These are phyloP conservation scores for Eptatretus burgeri DNA, from an alignment of 2,113 vertebrate genomes.

Conservation along the genomic window DNA sequence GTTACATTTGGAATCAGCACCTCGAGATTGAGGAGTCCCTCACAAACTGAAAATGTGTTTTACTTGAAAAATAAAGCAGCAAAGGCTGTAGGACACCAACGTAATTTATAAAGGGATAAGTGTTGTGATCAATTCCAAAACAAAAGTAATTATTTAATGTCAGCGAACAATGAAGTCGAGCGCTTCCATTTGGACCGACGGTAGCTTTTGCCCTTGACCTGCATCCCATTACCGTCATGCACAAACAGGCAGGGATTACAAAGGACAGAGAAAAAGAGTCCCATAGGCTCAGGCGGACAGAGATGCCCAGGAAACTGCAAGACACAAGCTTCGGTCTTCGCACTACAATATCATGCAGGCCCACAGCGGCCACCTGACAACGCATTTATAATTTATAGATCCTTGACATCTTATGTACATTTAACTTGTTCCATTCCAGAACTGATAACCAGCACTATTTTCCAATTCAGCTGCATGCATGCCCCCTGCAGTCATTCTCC, in stretches of 20 bases:
- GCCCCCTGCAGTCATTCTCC: neutral
- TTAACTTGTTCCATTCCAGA: constrained; percentile 7
- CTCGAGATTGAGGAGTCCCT: no score
- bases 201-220: constrained; percentile 3
- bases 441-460: constrained; percentile 6
- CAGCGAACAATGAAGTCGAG: constrained; percentile 6
- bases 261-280: neutral
- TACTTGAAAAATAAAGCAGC: neutral
- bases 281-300: no score
- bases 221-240: neutral
- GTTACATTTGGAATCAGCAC: no score
- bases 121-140: constrained; percentile 6
- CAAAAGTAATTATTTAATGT: constrained; percentile 6
- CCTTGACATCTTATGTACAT: constrained; percentile 6
- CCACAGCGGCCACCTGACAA: neutral
- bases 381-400: constrained; percentile 4
- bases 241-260: neutral
- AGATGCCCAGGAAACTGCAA: no score
- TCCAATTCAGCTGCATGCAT: constrained; percentile 3
- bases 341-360: no score
- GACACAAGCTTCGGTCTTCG: no score
- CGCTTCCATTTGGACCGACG: constrained; percentile 6
- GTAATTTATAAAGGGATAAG: constrained; percentile 5
- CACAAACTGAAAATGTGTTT: neutral
- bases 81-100: constrained; percentile 1